Conservation (phyloP, 2,888 invertebrate genomes). For the Eilema caniola region DNA sequence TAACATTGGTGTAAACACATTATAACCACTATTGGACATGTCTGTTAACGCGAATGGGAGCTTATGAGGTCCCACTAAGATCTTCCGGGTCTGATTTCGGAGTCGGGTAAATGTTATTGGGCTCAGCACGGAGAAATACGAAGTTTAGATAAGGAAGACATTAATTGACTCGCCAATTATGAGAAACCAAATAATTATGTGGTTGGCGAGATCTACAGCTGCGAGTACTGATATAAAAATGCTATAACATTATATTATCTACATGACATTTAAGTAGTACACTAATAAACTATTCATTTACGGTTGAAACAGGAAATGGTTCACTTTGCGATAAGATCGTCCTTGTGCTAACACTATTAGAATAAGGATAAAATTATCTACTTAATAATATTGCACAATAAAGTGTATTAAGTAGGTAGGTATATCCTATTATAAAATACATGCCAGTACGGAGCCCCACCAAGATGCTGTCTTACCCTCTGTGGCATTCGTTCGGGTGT, state of each 20-base stretch:
- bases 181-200: not conserved
- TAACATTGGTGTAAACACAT: too few species aligned
- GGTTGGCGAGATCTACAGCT: not conserved
- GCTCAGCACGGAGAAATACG: not conserved
- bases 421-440: not conserved
- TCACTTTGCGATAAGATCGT: not conserved
- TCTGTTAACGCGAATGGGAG: too few species aligned
- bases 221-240: not conserved
- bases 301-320: not conserved
- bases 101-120: too few species aligned
- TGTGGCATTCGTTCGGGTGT: too few species aligned
- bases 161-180: not conserved
- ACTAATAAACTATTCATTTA: not conserved
- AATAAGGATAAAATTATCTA: not conserved
- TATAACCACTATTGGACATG: too few species aligned
- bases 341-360: not conserved
- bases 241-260: not conserved
- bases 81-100: not conserved
- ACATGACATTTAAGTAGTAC: constrained; percentile 1
- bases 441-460: not conserved
- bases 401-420: not conserved
- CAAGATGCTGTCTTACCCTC: too few species aligned
- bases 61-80: too few species aligned
- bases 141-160: not conserved
- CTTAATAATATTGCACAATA: not conserved